Percentiles rank a stretch among this genome's conserved stretches.
phyloP scores from a whole-genome alignment of 2,888 invertebrate species.

The Gastrophysa polygoni region DNA sequence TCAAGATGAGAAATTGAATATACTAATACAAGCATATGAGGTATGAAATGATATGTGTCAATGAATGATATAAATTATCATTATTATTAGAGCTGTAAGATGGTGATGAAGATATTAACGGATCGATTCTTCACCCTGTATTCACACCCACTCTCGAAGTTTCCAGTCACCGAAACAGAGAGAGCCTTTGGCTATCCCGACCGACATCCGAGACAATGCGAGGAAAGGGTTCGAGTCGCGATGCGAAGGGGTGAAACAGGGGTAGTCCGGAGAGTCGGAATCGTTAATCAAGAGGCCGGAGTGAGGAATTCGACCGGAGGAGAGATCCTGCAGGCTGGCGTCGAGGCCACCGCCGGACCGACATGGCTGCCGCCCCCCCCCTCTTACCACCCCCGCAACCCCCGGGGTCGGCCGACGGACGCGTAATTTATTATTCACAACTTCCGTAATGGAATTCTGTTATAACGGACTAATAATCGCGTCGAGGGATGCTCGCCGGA shows the following conservation, averaged over 20 bases:
- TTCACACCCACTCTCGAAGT: not conserved
- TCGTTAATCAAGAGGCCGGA: conserved; percentile 52
- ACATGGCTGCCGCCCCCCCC: conserved; percentile 62
- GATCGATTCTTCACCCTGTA: not conserved
- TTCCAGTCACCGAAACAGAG: not conserved
- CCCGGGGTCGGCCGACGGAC: conserved; percentile 33
- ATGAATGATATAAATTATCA: too few species aligned
- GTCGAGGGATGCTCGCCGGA: conserved; percentile 21
- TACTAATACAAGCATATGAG: too few species aligned
- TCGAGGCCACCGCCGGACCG: conserved; percentile 63
- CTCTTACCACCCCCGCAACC: conserved; percentile 49
- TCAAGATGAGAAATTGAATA: too few species aligned
- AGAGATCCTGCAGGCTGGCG: conserved; percentile 47
- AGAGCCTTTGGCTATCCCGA: conserved; percentile 33
- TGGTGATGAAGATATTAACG: not conserved
- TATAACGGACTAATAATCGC: conserved; percentile 51
- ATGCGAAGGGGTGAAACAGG: not conserved
- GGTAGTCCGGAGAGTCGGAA: conserved; percentile 43
- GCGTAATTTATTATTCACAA: conserved; percentile 57
- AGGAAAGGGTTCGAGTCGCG: conserved; percentile 23
- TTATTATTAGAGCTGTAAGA: too few species aligned
- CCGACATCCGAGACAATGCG: conserved; percentile 33
- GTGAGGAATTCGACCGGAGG: conserved; percentile 35
- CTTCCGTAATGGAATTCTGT: conserved; percentile 54
- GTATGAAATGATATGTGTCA: too few species aligned